A percentile compares a stretch with the other conserved stretches of the same genome.
Conservation (phyloP, 2,888 invertebrate genomes). For the Hydroisotoma schaefferi region DNA sequence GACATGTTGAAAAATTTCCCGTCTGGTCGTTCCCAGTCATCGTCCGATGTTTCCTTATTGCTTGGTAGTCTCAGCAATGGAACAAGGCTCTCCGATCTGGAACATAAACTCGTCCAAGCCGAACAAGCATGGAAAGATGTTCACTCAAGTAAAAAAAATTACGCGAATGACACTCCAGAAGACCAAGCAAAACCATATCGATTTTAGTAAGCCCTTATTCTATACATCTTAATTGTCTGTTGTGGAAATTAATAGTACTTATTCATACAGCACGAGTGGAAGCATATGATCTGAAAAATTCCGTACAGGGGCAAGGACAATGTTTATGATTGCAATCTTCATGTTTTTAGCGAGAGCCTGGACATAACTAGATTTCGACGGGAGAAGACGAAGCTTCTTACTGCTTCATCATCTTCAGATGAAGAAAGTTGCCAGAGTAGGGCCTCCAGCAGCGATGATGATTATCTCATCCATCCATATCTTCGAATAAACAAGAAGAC, state of each 20-base stretch:
- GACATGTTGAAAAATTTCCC: slow-evolving; percentile 49
- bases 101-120: slow-evolving; percentile 45
- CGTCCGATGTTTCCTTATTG: slow-evolving; percentile 26
- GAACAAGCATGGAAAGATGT: slow-evolving; percentile 40
- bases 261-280: no score
- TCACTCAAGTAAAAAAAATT: neutral
- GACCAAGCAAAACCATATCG: neutral
- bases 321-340: no score
- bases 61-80: slow-evolving; percentile 40
- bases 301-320: no score
- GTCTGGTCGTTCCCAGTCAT: slow-evolving; percentile 29
- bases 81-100: slow-evolving; percentile 45
- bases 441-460: slow-evolving; percentile 31
- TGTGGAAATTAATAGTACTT: neutral
- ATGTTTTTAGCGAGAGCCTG: no score
- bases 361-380: no score
- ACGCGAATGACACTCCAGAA: neutral
- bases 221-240: neutral
- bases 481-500: neutral
- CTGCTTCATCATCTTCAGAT: slow-evolving; percentile 22
- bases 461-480: neutral
- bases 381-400: slow-evolving; percentile 31
- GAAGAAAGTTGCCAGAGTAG: slow-evolving; percentile 28
- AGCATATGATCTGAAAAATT: no score
- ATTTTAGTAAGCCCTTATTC: neutral